Base-by-base conservation (phyloP, 35 echinoderm and acorn worm genomes). In the Stichopus chloronotus region DNA sequence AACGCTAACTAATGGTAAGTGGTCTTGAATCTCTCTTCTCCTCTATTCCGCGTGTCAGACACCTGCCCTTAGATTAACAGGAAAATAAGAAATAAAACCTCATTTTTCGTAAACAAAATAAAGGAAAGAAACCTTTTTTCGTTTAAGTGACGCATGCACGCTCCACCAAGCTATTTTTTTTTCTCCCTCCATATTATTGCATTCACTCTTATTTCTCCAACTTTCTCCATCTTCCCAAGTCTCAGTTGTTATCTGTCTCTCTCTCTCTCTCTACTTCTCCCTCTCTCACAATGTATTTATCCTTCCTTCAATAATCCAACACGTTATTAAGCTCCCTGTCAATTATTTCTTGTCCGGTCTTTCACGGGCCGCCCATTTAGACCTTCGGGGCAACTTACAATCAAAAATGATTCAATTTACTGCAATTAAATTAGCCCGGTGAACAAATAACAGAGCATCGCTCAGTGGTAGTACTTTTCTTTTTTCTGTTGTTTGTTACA, bases 331-430 rank as follows among this genome's bases (percentile, higher is more conserved):
- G 55, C 11, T 52, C 80, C n/a, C 80, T 83, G 80, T 83, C 80
- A 83, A 83, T 83, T 83, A 83, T 56, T 83, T 43, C 76, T 6
- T 83, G 80, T 83, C 80, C 80, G 55, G 25, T 52, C 52, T 24
- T 83, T 83, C 80, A 14, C 19, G 80, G 25, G 80, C 80, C 80
- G 80, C 80, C 80, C 80, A 83, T n/a, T 83, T 56, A 83, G 80
- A 56, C 80, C 80, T 83, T 83, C 80, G 80, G 80, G 80, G 80
- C 80, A 83, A 83, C 19, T 83, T 83, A 83, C 80, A 83, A 83
- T 83, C 52, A 83, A 83, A 83, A 83, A 83, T 83, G 80, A 83
- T 83, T 83, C 80, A 83, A 83, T 83, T 83, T 83, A 83, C 80
- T 55, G 80, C 80, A 52, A 83, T 83, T 83, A 83, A 83, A 83